A percentile compares a stretch with the other conserved stretches of the same genome.
These are phyloP conservation scores for Mimachlamys varia DNA, from an alignment of 2,888 invertebrate genomes.

Conservation along the genomic window DNA sequence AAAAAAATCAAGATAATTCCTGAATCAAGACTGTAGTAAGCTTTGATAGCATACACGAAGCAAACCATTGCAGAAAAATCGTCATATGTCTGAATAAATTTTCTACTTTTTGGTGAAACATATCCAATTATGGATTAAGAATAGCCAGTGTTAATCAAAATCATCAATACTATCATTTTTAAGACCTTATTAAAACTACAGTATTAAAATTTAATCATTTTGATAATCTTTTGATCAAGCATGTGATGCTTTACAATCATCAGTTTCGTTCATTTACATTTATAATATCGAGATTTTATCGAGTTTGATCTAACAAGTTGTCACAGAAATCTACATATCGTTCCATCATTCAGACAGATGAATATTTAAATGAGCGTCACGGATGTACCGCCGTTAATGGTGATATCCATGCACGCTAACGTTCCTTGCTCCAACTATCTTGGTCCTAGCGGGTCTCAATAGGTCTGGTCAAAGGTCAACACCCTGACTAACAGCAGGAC, in stretches of 20 bases:
- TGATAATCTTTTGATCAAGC: background rate
- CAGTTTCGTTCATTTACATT: background rate
- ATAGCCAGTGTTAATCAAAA: too few relatives aligned
- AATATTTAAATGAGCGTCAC: slow-evolving; percentile 15
- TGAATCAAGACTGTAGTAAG: background rate
- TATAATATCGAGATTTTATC: slow-evolving; percentile 21
- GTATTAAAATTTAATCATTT: too few relatives aligned
- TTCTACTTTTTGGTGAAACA: too few relatives aligned
- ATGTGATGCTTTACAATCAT: background rate
- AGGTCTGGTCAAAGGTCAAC: background rate
- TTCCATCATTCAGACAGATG: slow-evolving; percentile 27
- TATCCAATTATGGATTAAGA: too few relatives aligned
- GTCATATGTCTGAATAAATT: too few relatives aligned
- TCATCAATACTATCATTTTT: too few relatives aligned
- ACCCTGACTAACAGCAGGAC: background rate
- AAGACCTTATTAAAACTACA: too few relatives aligned
- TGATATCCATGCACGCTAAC: background rate
- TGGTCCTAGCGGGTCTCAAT: background rate
- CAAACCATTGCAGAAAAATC: too few relatives aligned
- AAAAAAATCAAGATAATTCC: background rate
- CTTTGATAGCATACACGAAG: background rate
- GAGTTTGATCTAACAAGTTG: background rate
- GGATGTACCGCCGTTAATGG: background rate
- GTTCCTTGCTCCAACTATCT: background rate
- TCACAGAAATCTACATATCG: background rate